These are phyloP conservation scores for Ochotona princeps DNA, from an alignment of 2,113 vertebrate genomes.

Conservation along the genomic window DNA sequence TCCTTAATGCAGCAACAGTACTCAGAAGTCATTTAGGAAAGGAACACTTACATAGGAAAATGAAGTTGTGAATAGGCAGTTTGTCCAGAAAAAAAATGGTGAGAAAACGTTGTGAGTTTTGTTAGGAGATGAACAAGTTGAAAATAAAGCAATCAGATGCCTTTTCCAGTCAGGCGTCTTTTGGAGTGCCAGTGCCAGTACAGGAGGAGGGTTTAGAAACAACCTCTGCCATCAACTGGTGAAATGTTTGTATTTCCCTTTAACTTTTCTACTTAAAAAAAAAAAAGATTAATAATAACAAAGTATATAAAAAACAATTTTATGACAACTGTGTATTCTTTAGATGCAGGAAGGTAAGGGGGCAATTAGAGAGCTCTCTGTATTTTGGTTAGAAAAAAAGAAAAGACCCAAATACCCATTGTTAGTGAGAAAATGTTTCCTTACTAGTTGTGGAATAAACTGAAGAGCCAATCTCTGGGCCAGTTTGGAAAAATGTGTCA, in stretches of 20 bases:
- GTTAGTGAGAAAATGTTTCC: neutral
- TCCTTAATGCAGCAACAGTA: too few species aligned
- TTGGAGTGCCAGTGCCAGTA: neutral
- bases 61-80: neutral
- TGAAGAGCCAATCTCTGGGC: neutral
- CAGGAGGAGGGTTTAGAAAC: neutral
- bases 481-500: neutral
- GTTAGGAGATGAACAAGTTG: neutral
- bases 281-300: neutral
- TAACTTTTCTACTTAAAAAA: constrained; percentile 6
- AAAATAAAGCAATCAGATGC: neutral
- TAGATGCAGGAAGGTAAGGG: neutral
- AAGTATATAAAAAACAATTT: neutral
- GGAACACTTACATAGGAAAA: neutral
- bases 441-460: neutral
- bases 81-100: neutral
- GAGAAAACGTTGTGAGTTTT: neutral
- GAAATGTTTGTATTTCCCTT: neutral
- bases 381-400: neutral
- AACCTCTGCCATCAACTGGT: neutral
- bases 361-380: neutral
- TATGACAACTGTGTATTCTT: neutral
- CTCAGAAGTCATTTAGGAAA: neutral
- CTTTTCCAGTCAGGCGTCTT: neutral
- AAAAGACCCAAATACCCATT: neutral